Conservation (phyloP, 1,140 invertebrate species). For the Heterodera carotae region DNA sequence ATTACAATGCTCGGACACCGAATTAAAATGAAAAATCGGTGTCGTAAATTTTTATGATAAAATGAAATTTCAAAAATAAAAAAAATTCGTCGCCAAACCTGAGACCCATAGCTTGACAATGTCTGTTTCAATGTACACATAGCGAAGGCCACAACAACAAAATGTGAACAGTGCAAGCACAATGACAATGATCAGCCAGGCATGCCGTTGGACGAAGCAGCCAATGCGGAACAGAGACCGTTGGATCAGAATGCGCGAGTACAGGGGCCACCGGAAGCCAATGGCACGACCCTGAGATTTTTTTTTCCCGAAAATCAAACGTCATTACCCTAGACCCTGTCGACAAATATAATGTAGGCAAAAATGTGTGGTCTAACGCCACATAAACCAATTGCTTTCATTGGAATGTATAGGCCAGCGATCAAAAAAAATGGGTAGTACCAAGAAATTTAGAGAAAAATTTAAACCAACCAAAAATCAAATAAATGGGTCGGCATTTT, state of each 20-base stretch:
- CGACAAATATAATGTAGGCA: too few species aligned
- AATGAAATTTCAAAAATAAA: too few species aligned
- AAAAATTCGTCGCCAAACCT: conserved; percentile 32
- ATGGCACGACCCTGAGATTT: neutral
- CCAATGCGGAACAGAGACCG: conserved; percentile 10
- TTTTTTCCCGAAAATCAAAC: too few species aligned
- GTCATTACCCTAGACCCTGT: too few species aligned
- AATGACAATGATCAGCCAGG: conserved; percentile 15
- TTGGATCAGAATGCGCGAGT: conserved; percentile 21
- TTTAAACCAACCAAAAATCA: too few species aligned
- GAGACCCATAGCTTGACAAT: conserved; percentile 62
- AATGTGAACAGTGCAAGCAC: conserved; percentile 8
- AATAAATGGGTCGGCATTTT: too few species aligned
- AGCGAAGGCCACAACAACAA: neutral
- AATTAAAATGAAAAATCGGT: too few species aligned
- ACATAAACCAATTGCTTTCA: neutral
- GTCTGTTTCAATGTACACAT: conserved; percentile 35
- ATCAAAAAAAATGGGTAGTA: neutral
- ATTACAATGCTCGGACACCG: too few species aligned
- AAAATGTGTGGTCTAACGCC: too few species aligned
- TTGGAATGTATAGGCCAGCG: neutral
- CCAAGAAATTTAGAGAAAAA: too few species aligned
- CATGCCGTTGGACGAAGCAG: conserved; percentile 18
- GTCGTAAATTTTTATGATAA: too few species aligned
- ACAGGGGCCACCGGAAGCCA: conserved; percentile 8